Conservation (phyloP, 2,113 vertebrate genomes). For the Arothron firmamentum region DNA sequence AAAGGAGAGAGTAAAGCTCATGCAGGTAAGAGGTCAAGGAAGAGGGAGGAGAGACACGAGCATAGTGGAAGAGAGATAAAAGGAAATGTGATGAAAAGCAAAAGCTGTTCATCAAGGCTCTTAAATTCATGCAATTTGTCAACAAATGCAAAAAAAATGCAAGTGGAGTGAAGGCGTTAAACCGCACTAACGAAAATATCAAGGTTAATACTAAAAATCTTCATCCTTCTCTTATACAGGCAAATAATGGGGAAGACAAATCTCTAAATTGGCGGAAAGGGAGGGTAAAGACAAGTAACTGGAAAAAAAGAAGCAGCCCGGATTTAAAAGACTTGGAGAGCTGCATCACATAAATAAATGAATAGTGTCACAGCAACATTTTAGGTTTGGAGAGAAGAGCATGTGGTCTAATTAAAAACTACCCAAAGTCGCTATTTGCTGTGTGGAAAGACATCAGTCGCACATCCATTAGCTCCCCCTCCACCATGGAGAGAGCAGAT, state of each 20-base stretch:
- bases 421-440: conserved; percentile 53
- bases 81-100: conserved; percentile 2
- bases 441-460: conserved; percentile 41
- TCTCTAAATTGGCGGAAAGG: conserved; percentile 9
- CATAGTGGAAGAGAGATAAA: conserved; percentile 1
- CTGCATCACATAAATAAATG: conserved; percentile 20
- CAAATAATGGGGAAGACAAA: conserved; percentile 7
- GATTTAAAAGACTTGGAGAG: background rate
- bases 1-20: conserved; percentile 1
- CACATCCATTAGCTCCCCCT: conserved; percentile 34
- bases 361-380: conserved; percentile 35
- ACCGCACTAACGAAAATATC: background rate
- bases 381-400: conserved; percentile 38
- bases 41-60: background rate
- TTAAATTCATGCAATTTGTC: too few species aligned
- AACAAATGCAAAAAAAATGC: too few species aligned
- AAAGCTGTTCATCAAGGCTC: conserved; percentile 31
- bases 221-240: too few species aligned
- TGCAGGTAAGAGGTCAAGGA: conserved; percentile 8
- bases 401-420: conserved; percentile 63
- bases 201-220: conserved; percentile 26
- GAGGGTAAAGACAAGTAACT: background rate
- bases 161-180: too few species aligned
- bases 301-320: conserved; percentile 13
- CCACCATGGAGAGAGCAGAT: conserved; percentile 7